A percentile compares a stretch with the other conserved stretches of the same genome.
Evolutionary conservation across 2,888 invertebrate genomes (phyloP).

Genomic region (Melinopterus prodromus): DNA sequence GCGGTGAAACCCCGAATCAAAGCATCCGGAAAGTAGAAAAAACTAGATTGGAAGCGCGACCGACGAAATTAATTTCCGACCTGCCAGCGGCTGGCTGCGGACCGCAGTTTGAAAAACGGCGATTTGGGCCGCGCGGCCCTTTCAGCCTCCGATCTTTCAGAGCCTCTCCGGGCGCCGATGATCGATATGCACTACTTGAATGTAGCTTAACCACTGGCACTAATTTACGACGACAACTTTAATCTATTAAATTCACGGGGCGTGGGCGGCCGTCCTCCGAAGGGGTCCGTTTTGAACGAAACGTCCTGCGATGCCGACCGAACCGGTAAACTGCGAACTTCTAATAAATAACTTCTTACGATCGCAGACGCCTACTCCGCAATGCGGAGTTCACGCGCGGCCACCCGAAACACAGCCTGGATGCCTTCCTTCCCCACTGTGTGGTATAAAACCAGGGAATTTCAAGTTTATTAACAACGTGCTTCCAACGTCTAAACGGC

Average conservation of each 20-base stretch:
- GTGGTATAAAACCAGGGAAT: not conserved
- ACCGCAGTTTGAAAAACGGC: not conserved
- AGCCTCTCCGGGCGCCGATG: not conserved
- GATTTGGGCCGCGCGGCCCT: not conserved
- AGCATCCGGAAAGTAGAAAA: not conserved
- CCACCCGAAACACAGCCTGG: not conserved
- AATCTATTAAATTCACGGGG: not conserved
- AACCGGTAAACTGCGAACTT: not conserved
- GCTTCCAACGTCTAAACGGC: not conserved
- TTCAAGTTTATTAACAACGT: not conserved
- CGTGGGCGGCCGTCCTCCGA: not conserved
- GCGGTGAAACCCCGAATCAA: not conserved
- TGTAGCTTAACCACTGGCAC: not conserved
- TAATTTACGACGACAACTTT: not conserved
- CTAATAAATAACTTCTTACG: constrained; percentile 4
- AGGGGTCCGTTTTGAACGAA: not conserved
- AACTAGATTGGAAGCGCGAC: not conserved
- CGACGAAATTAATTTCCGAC: not conserved
- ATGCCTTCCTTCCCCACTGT: not conserved
- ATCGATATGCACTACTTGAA: not conserved
- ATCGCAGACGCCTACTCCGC: not conserved
- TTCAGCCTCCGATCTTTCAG: not conserved
- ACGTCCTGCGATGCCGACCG: no score
- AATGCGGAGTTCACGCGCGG: not conserved
- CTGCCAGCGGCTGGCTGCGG: not conserved